These are phyloP conservation scores for Eublepharis macularius DNA, from an alignment of 2,113 vertebrate genomes.

Conservation along the genomic window DNA sequence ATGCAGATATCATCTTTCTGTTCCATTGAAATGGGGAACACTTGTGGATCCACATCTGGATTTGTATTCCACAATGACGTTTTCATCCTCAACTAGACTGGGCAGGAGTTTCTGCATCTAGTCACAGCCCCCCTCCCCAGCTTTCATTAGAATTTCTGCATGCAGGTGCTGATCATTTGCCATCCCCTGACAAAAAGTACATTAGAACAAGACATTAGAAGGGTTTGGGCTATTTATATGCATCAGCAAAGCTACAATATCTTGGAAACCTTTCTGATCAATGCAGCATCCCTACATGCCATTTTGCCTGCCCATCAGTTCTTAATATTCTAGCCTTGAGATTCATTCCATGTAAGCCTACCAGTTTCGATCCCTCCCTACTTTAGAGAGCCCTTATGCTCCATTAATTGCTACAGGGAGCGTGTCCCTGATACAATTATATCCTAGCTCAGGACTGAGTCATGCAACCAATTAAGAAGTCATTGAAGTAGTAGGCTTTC, in stretches of 20 bases:
- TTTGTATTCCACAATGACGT: too few relatives aligned
- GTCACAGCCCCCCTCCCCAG: neutral
- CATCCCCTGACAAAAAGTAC: too few relatives aligned
- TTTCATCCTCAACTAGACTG: neutral
- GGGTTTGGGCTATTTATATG: neutral
- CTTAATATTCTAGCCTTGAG: neutral
- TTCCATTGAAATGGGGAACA: neutral
- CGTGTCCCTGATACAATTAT: neutral
- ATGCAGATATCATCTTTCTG: neutral
- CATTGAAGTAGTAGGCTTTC: neutral
- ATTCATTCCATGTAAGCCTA: neutral
- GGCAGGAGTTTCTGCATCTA: neutral
- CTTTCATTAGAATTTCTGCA: neutral
- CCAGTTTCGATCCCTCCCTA: neutral
- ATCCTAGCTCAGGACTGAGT: neutral
- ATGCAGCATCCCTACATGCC: too few relatives aligned
- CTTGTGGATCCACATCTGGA: neutral
- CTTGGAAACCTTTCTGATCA: neutral
- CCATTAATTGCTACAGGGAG: neutral
- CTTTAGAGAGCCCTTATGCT: neutral
- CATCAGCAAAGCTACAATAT: neutral
- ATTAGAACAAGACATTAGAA: neutral
- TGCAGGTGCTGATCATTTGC: neutral
- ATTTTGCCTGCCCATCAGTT: neutral
- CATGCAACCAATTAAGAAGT: neutral